Base-by-base conservation (phyloP, 2,888 invertebrate genomes). In the Pandemis corylana region DNA sequence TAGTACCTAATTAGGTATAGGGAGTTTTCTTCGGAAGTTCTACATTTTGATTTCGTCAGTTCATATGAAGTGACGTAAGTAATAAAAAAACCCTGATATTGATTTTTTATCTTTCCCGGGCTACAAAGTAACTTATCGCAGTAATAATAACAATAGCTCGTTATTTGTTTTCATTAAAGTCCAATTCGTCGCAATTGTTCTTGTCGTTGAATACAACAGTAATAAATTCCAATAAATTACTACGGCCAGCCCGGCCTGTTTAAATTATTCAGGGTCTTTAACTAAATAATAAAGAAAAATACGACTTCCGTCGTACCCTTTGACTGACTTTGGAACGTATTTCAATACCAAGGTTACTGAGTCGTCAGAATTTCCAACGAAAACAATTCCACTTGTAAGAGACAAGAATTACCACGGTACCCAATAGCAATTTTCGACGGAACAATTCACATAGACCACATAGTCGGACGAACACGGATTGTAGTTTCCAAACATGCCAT, bases 171-270 rank as follows among this genome's bases (percentile, higher is more conserved):
- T 20, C 46, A 20, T 36, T 9, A 20, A 42, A 44, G 9, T 10
- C n/a, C n/a, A n/a, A 12, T 20, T 15, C 9, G 49, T 49, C 13
- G 9, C 65, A 42, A 53, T 51, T 59, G 49, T 51, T n/a, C 44
- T 20, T 36, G 36, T 28, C 74, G 44, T 42, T 15, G 36, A 6
- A 61, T 20, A 74, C 69, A 64, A 44, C 41, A 51, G n/a, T 10
- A 59, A 74, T 74, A 69, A 74, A 65, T 74, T 64, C 68, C 42
- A 69, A 74, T 74, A 65, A 70, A 69, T 62, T 15, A 9, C 61
- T 41, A 51, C 28, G 10, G 44, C 4, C 51, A 68, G 42, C 56
- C 44, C 12, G 36, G 53, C 56, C 63, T 63, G 53, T 72, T 56
- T 49, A 64, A 46, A 64, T 68, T 64, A 68, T 64, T 73, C 68